Evolutionary conservation across 2,888 invertebrate genomes (phyloP).

Genomic region (Teinopalpus imperialis): DNA sequence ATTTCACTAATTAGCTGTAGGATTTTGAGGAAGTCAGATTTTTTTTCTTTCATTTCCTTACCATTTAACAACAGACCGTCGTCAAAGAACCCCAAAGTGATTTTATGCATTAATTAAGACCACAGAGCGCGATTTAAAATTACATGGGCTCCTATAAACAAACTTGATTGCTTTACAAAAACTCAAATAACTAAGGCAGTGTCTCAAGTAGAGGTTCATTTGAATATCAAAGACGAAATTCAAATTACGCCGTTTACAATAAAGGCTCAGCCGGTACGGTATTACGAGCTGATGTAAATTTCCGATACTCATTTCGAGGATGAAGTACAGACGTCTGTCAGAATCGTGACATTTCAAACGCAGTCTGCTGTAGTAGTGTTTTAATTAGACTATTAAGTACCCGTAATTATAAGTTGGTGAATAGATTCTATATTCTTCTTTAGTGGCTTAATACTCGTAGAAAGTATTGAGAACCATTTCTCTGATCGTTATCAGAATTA

Average conservation of each 20-base stretch:
- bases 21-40: conserved; percentile 29
- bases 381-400: conserved; percentile 23
- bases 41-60: conserved; percentile 49
- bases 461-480: too few species aligned
- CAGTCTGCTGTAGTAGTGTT: conserved; percentile 27
- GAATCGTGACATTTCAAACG: conserved; percentile 49
- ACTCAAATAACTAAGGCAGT: conserved; percentile 81
- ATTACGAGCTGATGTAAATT: conserved; percentile 81
- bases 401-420: neutral
- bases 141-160: conserved; percentile 77
- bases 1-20: neutral
- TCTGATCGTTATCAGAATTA: too few species aligned
- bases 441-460: too few species aligned
- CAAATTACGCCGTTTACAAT: conserved; percentile 81
- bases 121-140: conserved; percentile 79
- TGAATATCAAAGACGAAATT: conserved; percentile 82
- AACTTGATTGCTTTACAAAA: conserved; percentile 82
- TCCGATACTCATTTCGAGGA: conserved; percentile 80
- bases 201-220: conserved; percentile 81
- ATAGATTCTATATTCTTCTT: too few species aligned
- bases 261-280: conserved; percentile 76
- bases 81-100: conserved; percentile 63
- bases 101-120: conserved; percentile 76
- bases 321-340: conserved; percentile 71
- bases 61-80: conserved; percentile 38